Base-by-base conservation (phyloP, 2,797 vertebrate species). In the Karalla daura region DNA sequence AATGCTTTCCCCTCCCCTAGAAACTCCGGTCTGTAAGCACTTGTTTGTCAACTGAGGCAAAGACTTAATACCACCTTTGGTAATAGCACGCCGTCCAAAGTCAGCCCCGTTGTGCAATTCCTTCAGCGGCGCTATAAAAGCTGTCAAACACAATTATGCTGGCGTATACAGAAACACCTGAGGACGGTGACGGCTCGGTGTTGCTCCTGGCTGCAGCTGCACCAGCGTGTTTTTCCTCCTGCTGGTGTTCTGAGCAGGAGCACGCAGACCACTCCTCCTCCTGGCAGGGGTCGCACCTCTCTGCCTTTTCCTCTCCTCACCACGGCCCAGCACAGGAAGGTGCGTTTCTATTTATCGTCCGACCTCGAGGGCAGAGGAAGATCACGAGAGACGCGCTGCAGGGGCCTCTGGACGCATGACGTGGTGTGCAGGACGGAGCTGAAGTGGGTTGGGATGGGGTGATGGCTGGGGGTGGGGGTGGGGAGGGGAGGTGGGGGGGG, bases 321-420 rank as follows among this genome's bases (percentile, higher is more conserved):
- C n/a, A n/a, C n/a, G n/a, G n/a, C n/a, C n/a, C 92, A 92, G 84
- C 90, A 92, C 81, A 87, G 91, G 92, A 94, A 84, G 86, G 84
- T 88, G 80, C 63, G 90, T 89, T 83, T 92, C 79, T 75, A 93
- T 85, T 75, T 92, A 92, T 90, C 75, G 83, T 76, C 73, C 73
- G 79, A 83, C 72, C 74, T 75, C 63, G 66, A 30, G 44, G 8
- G 37, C 17, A 24, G 53, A 5, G 55, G n/a, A 39, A 23, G 59
- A 40, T 28, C 18, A 32, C 54, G 27, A 56, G 43, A 23, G 40
- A 47, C 3, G 53, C 55, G 41, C 56, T 59, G 20, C 15, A 51
- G 10, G 52, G 51, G 55, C 33, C 18, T 70, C 30, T 66, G 52
- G 27, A 43, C 44, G 35, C 37, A 40, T 32, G 47, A 64, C 49